These are phyloP conservation scores for Chymomyza procnemis DNA, from an alignment of 2,888 invertebrate species.

Conservation along the genomic window DNA sequence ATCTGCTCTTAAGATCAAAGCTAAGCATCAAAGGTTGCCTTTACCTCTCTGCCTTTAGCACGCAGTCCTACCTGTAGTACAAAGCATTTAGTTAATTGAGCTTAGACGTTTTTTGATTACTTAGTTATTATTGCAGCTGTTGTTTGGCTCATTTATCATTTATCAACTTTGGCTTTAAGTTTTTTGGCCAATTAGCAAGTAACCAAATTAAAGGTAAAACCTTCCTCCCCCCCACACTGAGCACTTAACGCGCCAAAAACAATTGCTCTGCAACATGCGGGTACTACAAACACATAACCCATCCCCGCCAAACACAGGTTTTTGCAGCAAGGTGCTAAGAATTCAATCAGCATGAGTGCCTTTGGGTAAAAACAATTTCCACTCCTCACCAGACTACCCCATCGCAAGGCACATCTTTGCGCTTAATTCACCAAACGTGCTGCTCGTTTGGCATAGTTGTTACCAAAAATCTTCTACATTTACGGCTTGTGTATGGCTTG, in stretches of 20 bases:
- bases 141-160: not conserved
- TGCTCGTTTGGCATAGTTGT: conserved; percentile 59
- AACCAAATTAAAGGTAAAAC: not conserved
- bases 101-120: conserved; percentile 50
- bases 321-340: conserved; percentile 62
- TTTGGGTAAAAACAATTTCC: conserved; percentile 57
- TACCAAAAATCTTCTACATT: conserved; percentile 19
- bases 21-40: conserved; percentile 52
- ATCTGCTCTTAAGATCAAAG: conserved; percentile 64
- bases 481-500: conserved; percentile 7
- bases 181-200: conserved; percentile 1
- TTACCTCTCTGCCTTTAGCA: conserved; percentile 17
- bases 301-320: no score
- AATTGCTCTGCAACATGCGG: not conserved
- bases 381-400: not conserved
- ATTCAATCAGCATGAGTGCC: conserved; percentile 57
- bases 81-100: conserved; percentile 43
- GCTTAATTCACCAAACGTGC: conserved; percentile 76
- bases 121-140: not conserved
- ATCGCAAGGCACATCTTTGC: not conserved
- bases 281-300: not conserved
- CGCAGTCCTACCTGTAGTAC: not conserved
- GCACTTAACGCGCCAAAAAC: not conserved
- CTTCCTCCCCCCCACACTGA: not conserved
- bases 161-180: not conserved